Conservation (phyloP, 2,888 invertebrate genomes). For the Euplagia quadripunctaria region DNA sequence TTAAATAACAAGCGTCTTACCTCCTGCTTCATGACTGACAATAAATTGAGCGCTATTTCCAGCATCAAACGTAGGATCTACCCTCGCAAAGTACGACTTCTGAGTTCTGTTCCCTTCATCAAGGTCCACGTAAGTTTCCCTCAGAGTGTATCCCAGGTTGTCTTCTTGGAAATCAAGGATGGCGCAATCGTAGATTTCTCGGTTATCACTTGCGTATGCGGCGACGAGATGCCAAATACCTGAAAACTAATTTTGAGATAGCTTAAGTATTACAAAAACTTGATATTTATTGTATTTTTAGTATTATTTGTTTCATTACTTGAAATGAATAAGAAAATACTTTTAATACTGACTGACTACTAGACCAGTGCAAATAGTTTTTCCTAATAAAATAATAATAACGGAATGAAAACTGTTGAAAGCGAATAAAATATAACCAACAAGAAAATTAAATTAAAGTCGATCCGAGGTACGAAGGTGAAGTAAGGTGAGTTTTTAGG, state of each 20-base stretch:
- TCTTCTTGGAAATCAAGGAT: conserved; percentile 80
- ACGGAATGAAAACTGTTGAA: too few relatives aligned
- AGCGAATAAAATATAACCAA: too few relatives aligned
- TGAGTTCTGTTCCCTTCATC: conserved; percentile 76
- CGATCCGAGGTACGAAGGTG: too few relatives aligned
- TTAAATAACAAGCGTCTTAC: conserved; percentile 51
- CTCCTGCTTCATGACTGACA: conserved; percentile 78
- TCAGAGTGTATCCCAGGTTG: conserved; percentile 76
- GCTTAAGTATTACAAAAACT: too few relatives aligned
- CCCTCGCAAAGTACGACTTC: conserved; percentile 80
- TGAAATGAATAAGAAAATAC: too few relatives aligned
- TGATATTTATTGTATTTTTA: too few relatives aligned
- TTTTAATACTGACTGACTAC: too few relatives aligned
- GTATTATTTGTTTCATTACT: too few relatives aligned
- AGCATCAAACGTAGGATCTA: conserved; percentile 81
- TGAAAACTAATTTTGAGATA: conserved; percentile 71
- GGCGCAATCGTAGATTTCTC: conserved; percentile 76
- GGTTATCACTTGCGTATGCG: conserved; percentile 77
- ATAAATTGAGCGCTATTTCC: conserved; percentile 78
- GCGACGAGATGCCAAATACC: conserved; percentile 81
- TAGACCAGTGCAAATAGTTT: too few relatives aligned
- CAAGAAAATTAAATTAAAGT: too few relatives aligned
- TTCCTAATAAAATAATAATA: too few relatives aligned
- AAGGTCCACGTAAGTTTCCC: conserved; percentile 74
- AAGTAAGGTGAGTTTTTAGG: too few relatives aligned